Conservation (phyloP, 2,113 vertebrate genomes). For the Hiodon alosoides region DNA sequence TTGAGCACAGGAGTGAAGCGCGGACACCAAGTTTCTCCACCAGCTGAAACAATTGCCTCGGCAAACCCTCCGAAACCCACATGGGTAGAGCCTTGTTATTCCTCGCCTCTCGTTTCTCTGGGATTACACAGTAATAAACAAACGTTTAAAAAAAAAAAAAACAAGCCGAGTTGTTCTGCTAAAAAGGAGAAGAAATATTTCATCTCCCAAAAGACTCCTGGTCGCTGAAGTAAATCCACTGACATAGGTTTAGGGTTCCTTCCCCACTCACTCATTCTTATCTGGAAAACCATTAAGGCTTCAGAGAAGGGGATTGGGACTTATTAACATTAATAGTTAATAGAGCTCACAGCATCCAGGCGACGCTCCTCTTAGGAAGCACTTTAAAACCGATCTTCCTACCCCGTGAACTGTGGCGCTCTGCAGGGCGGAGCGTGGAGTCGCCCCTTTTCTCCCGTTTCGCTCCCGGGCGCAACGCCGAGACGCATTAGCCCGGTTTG, state of each 20-base stretch:
- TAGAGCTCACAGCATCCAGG: not conserved
- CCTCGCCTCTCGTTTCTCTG: not conserved
- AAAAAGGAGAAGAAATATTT: not conserved
- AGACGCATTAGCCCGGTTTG: no score
- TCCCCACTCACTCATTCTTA: not conserved
- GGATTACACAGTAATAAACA: not conserved
- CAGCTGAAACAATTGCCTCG: no score
- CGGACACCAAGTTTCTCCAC: not conserved
- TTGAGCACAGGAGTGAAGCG: not conserved
- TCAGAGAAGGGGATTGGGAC: not conserved
- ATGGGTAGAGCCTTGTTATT: not conserved
- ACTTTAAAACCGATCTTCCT: not conserved
- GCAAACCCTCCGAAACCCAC: not conserved
- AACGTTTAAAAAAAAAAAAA: not conserved
- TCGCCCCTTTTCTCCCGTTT: no score
- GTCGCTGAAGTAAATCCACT: not conserved
- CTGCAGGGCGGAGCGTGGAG: not conserved
- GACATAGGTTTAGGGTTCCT: no score
- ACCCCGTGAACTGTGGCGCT: not conserved
- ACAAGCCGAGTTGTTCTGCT: not conserved
- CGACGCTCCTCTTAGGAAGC: not conserved
- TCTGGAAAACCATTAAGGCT: not conserved
- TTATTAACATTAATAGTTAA: slow-evolving; percentile 2
- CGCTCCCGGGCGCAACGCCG: no score
- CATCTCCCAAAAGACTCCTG: not conserved